phyloP scores from a whole-genome alignment of 2,797 vertebrate genomes.

The Smutsia gigantea region DNA sequence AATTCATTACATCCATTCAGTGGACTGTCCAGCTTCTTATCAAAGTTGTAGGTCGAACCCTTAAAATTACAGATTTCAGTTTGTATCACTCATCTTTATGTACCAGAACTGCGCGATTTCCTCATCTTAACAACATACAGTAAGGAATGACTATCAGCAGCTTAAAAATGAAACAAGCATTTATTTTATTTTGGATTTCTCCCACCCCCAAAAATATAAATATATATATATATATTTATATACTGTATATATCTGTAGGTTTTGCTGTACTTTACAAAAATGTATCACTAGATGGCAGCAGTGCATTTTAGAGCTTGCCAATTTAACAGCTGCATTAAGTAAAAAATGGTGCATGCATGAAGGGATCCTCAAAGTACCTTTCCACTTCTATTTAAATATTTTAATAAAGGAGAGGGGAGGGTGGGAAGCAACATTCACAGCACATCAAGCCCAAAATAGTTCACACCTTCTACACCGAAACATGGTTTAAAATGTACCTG shows the following conservation, averaged over 20 bases:
- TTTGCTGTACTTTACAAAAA: conserved; percentile 89
- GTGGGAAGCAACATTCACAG: conserved; percentile 93
- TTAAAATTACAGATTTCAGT: conserved; percentile 83
- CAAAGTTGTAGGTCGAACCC: conserved; percentile 85
- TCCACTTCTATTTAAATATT: conserved; percentile 85
- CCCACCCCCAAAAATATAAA: conserved; percentile 87
- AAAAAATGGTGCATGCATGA: conserved; percentile 89
- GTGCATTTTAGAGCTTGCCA: conserved; percentile 86
- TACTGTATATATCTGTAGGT: conserved; percentile 89
- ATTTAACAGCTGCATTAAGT: conserved; percentile 87
- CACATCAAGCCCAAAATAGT: conserved; percentile 96
- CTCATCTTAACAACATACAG: conserved; percentile 84
- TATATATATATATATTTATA: conserved; percentile 86
- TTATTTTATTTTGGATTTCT: conserved; percentile 85
- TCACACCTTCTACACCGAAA: conserved; percentile 94
- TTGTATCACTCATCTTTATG: conserved; percentile 80
- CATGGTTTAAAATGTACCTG: conserved; percentile 92
- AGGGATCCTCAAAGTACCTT: conserved; percentile 85
- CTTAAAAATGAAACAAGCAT: conserved; percentile 88
- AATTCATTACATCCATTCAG: conserved; percentile 78
- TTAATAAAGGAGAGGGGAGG: conserved; percentile 81
- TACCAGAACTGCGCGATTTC: conserved; percentile 81
- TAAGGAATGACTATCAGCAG: conserved; percentile 89
- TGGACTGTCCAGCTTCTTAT: conserved; percentile 74
- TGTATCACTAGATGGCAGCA: conserved; percentile 88